These are phyloP conservation scores for Rhingia campestris DNA, from an alignment of 2,888 invertebrate genomes.

Conservation along the genomic window DNA sequence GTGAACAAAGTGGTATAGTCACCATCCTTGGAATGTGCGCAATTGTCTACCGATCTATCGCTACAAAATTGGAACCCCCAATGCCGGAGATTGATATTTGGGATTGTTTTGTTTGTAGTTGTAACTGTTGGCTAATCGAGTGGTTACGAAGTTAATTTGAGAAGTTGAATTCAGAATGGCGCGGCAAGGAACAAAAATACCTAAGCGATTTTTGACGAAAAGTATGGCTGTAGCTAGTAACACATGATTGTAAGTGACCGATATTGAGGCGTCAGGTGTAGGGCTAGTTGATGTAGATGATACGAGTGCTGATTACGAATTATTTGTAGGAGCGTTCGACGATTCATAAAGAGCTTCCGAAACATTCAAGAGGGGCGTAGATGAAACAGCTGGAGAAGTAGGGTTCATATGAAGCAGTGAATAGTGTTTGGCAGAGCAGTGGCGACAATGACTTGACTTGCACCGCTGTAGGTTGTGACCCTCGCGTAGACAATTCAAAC, in stretches of 20 bases:
- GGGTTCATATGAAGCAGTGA: too few species aligned
- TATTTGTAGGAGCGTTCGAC: not conserved
- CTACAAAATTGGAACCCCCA: conserved; percentile 39
- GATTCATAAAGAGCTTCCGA: conserved; percentile 9
- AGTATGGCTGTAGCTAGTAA: conserved; percentile 45
- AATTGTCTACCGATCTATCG: not conserved
- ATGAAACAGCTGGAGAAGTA: too few species aligned
- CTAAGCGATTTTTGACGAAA: too few species aligned
- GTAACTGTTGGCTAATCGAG: conserved; percentile 53
- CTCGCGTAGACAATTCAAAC: too few species aligned
- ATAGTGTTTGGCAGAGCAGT: too few species aligned
- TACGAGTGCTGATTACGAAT: conserved; percentile 22
- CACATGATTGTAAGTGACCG: conserved; percentile 32
- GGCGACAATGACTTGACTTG: too few species aligned
- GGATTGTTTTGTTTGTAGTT: conserved; percentile 37
- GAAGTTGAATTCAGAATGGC: too few species aligned
- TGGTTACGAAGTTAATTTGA: conserved; percentile 43
- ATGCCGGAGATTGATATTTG: conserved; percentile 50
- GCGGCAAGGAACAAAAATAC: too few species aligned
- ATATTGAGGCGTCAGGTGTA: conserved; percentile 8
- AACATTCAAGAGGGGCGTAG: too few species aligned
- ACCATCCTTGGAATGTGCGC: not conserved
- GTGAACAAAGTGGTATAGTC: too few species aligned
- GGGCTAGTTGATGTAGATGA: too few species aligned
- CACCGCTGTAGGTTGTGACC: too few species aligned